Conservation (phyloP, 2,113 vertebrate genomes). For the Zosterops japonicus region DNA sequence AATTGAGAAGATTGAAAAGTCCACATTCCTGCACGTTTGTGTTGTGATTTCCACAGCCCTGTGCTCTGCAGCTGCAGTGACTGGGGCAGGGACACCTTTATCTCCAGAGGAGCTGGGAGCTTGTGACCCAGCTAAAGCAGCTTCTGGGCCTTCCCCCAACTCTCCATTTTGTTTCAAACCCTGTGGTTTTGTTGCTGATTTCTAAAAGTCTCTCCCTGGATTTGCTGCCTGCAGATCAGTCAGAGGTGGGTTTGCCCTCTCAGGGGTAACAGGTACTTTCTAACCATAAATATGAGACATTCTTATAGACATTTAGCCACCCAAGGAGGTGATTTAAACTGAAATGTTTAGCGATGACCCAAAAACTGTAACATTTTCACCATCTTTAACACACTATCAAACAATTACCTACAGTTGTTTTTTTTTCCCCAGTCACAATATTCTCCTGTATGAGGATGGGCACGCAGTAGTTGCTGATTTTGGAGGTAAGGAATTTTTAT, state of each 20-base stretch:
- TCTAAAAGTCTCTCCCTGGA: background rate
- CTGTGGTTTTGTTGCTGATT: background rate
- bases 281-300: background rate
- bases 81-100: background rate
- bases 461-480: slow-evolving; percentile 96
- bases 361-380: background rate
- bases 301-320: background rate
- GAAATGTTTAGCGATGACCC: background rate
- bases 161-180: background rate
- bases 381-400: background rate
- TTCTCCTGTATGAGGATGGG: slow-evolving; percentile 93
- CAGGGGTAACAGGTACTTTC: background rate
- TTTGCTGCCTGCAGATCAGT: background rate
- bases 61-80: fast-evolving
- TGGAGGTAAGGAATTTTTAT: slow-evolving; percentile 79
- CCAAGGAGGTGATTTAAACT: background rate
- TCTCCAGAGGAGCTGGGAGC: background rate
- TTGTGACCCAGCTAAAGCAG: background rate
- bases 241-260: background rate
- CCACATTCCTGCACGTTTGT: background rate
- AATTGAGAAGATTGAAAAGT: too few species aligned
- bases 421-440: slow-evolving; percentile 84
- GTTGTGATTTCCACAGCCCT: background rate
- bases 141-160: background rate
- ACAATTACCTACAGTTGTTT: background rate